phyloP scores from a whole-genome alignment of 37 sponge, comb jelly and placozoan genomes.

The Chondrilla cf. caribensis region DNA sequence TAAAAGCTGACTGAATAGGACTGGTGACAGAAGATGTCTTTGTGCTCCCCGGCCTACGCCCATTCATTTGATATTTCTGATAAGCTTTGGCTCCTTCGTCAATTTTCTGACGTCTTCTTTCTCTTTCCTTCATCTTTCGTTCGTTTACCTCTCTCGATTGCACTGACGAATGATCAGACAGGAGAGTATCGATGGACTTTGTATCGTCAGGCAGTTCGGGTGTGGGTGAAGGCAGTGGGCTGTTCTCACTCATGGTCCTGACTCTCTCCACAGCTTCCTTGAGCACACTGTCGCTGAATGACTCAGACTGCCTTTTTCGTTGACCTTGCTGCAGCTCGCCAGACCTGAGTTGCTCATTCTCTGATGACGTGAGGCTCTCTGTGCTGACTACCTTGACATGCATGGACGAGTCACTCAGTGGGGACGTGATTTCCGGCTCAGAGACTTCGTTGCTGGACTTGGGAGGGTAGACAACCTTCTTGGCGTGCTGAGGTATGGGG shows the following conservation, averaged over 20 bases:
- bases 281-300: conserved; percentile 6
- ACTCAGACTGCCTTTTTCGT: neutral
- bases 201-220: neutral
- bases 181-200: neutral
- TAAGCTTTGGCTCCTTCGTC: conserved; percentile 17
- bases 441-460: neutral
- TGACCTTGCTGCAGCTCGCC: neutral
- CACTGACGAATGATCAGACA: neutral
- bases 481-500: conserved; percentile 39
- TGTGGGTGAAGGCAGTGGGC: neutral
- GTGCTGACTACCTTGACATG: neutral
- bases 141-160: neutral
- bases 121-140: neutral
- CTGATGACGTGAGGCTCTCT: neutral
- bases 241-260: neutral
- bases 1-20: neutral
- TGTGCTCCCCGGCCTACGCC: neutral
- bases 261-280: conserved; percentile 9
- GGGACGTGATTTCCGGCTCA: neutral
- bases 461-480: conserved; percentile 8
- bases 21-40: neutral
- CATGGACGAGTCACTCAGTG: neutral
- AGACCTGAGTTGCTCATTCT: neutral
- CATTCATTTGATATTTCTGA: conserved; percentile 13
- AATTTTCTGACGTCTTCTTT: conserved; percentile 9